Base-by-base conservation (phyloP, 2,888 invertebrate species). In the Odontomyia ornata region DNA sequence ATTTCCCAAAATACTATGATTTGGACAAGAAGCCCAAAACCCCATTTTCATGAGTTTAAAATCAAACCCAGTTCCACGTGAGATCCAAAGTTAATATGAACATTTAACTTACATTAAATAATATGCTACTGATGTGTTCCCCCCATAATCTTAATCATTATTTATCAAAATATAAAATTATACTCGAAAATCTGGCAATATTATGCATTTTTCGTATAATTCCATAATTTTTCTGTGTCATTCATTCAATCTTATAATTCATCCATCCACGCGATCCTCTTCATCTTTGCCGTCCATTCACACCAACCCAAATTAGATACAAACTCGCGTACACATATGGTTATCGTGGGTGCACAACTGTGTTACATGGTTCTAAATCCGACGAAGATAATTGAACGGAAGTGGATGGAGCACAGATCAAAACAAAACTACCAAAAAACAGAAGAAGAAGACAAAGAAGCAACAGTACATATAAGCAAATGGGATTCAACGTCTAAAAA, bases 341-440 rank as follows among this genome's bases (percentile, higher is more conserved):
- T 15, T 46, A 69, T 46, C 46, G 69, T 69, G 69, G 69, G 69
- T 69, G 69, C 69, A 69, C 69, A 69, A 69, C 69, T 47, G 69
- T 47, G 69, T 47, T 69, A 47, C 69, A 69, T 36, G n/a, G 57
- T 73, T 60, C 73, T 57, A 73, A 69, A 57, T 73, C 60, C 60
- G 73, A 18, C 60, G 73, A n/a, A 57, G 73, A 73, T 73, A 73
- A 73, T 73, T 73, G 73, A 73, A 30, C 73, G 73, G 73, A 73
- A 73, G 60, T 72, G 57, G 36, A 36, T 46, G 30, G 56, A 56
- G 72, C 52, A 72, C n/a, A 67, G 23, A 67, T 13, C 67, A 18
- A 11, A 36, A 43, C 43, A 46, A 36, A 36, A 36, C 36, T 36
- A 36, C 36, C 9, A 36, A 3, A 36, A 9, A 36, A 36, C 3